Evolutionary conservation across 2,797 vertebrate genomes (phyloP), one percentile per base, ranked within the genome.

Genomic region (Lithobates pipiens): DNA sequence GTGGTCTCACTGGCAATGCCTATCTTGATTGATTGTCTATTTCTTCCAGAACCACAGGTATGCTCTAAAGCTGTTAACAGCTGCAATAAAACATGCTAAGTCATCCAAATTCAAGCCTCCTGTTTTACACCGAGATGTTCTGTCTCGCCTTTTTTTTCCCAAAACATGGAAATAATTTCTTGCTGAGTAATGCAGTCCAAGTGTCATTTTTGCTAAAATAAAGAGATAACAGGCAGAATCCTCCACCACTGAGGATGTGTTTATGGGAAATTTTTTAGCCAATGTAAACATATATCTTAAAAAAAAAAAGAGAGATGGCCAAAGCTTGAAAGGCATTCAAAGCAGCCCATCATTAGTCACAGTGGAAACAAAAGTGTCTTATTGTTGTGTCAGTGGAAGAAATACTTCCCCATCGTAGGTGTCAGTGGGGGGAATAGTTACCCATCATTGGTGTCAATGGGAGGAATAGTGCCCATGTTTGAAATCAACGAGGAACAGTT

Each of bases 201-300:
- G 57, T 80, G 54, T 80, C 15, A 67, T 67, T 75, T 75, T 80
- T 80, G 27, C 29, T 67, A 39, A 74, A 67, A 80, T 73, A 75
- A 44, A 61, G 70, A 76, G 61, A 75, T 39, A 80, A 68, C 57
- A 57, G 34, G 75, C 69, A 29, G 70, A 74, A 69, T 74, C 44
- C 25, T 46, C 57, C n/a, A 72, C 10, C 67, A 61, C 21, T 67
- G 46, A 27, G 54, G 61, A 46, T 85, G 46, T 32, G 67, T 76
- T 36, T 80, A 39, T 69, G 39, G 29, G 32, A 80, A 76, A 80
- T 65, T 67, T 23, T 80, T 50, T 54, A 36, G 72, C 0, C 5
- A 88, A 68, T 85, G 36, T 70, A 93, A 94, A 92, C 88, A 91
- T 67, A 81, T 90, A 11, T 90, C 82, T 89, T 91, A 75, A 88